Percentiles rank a stretch among this genome's conserved stretches.
Evolutionary conservation across 2,888 invertebrate species (phyloP).

Genomic region (Megaustenia siamemsis): DNA sequence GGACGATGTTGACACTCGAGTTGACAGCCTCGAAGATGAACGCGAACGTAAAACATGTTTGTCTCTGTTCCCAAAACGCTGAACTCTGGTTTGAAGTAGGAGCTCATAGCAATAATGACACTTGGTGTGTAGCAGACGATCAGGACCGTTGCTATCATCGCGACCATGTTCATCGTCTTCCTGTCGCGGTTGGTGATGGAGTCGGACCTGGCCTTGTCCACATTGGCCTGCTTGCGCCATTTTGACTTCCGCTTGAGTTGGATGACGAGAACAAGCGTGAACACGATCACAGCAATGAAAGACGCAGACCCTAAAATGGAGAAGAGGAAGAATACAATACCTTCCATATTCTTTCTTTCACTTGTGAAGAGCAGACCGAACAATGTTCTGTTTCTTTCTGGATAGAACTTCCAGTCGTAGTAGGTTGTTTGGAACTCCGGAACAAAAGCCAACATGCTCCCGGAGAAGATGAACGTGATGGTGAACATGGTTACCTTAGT

Average conservation of each 20-base stretch:
- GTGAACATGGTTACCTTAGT: no score
- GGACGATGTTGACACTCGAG: slow-evolving; percentile 10
- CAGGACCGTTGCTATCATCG: background rate
- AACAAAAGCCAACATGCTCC: no score
- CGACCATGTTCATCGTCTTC: slow-evolving; percentile 7
- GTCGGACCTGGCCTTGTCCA: background rate
- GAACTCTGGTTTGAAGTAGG: background rate
- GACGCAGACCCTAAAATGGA: background rate
- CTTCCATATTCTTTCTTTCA: background rate
- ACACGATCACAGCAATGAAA: background rate
- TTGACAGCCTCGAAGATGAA: slow-evolving; percentile 16
- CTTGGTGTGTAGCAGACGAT: slow-evolving; percentile 14
- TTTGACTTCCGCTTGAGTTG: background rate
- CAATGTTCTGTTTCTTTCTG: background rate
- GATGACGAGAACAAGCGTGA: background rate
- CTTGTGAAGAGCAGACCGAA: background rate
- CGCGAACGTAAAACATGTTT: background rate
- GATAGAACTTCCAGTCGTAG: background rate
- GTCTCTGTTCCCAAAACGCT: background rate
- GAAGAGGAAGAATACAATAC: background rate
- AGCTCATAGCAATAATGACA: background rate
- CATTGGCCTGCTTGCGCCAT: background rate
- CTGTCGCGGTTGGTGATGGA: background rate
- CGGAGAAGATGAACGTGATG: no score
- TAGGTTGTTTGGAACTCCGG: background rate